A percentile compares a stretch with the other conserved stretches of the same genome.
phyloP scores from a whole-genome alignment of 2,797 vertebrate species.

The Margarornis squamiger region DNA sequence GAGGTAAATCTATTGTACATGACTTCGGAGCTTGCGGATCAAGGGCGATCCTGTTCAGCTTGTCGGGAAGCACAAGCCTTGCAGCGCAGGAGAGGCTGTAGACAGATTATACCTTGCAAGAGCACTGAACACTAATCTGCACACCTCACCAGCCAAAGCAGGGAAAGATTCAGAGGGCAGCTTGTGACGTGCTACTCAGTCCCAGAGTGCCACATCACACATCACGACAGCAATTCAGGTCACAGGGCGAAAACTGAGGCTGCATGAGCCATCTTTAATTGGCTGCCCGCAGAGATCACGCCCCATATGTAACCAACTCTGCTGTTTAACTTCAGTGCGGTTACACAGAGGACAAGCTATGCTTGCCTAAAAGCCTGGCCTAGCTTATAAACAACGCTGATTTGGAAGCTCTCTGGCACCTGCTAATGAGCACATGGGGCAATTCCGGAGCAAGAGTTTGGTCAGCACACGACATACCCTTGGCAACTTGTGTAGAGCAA shows the following conservation, averaged over 20 bases:
- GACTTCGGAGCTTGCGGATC: background rate
- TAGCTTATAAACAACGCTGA: background rate
- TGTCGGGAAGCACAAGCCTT: background rate
- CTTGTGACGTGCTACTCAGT: background rate
- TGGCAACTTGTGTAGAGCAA: background rate
- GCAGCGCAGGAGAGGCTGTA: background rate
- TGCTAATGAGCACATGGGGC: background rate
- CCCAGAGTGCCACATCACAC: background rate
- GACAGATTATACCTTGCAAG: background rate
- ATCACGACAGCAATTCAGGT: background rate
- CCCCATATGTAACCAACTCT: fast-evolving
- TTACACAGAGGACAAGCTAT: background rate
- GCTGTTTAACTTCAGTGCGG: background rate
- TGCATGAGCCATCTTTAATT: background rate
- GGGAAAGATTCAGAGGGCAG: background rate
- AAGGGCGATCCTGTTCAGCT: background rate
- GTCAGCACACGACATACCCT: background rate
- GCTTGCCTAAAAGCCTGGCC: background rate
- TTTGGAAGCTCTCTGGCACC: background rate
- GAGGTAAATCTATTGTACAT: background rate
- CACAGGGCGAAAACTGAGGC: background rate
- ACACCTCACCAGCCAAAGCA: background rate
- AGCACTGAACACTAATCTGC: background rate
- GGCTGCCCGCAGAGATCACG: background rate
- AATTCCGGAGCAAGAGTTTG: background rate